Evolutionary conservation across 2,797 vertebrate genomes (phyloP).

Genomic region (Todus mexicanus): DNA sequence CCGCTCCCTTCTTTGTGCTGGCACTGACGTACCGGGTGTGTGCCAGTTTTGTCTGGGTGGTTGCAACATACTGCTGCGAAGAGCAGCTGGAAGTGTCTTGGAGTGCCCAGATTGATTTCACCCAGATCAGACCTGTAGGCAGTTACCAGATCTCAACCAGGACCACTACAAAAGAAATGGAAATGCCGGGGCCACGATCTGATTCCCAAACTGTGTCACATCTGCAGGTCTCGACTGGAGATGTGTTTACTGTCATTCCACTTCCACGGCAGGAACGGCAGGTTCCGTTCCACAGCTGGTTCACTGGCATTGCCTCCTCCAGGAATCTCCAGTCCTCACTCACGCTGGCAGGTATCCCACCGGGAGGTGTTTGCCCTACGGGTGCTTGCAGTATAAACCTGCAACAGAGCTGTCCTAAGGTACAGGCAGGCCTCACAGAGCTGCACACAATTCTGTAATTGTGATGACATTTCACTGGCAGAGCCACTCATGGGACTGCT

Average conservation of each 20-base stretch:
- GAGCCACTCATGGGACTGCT: not conserved
- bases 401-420: accelerated
- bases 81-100: not conserved
- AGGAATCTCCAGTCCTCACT: not conserved
- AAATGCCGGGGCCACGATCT: accelerated
- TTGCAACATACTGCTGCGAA: not conserved
- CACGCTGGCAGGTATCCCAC: not conserved
- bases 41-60: not conserved
- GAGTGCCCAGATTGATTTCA: not conserved
- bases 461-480: not conserved
- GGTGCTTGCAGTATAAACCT: not conserved
- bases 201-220: not conserved
- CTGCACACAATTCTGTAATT: not conserved
- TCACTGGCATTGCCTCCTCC: not conserved
- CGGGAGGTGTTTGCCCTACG: not conserved
- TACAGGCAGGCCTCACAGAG: not conserved
- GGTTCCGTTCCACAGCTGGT: not conserved
- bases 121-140: not conserved
- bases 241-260: not conserved
- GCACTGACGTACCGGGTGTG: accelerated
- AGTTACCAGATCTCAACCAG: not conserved
- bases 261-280: not conserved
- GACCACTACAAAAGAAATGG: not conserved
- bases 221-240: not conserved
- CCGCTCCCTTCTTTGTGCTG: not conserved